Conservation (phyloP, 2,888 invertebrate genomes). For the Diloba caeruleocephala region DNA sequence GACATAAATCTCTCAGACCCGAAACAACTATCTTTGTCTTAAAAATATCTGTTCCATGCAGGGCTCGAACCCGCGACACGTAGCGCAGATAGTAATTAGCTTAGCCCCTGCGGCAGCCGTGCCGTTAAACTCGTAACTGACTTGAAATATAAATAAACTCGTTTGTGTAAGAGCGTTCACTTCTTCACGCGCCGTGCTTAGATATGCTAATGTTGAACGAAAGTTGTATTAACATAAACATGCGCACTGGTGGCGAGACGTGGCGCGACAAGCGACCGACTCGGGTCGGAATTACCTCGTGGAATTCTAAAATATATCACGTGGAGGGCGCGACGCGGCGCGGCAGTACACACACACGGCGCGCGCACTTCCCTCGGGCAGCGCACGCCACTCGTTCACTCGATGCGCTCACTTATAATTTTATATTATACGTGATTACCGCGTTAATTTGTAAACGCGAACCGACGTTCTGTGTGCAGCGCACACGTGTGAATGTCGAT, state of each 20-base stretch:
- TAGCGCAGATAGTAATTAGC: too few species aligned
- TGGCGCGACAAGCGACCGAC: neutral
- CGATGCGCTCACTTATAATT: slow-evolving; percentile 5
- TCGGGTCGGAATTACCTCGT: neutral
- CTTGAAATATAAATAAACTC: too few species aligned
- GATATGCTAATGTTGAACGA: neutral
- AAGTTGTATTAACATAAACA: neutral
- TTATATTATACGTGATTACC: slow-evolving; percentile 15
- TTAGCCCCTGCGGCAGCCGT: too few species aligned
- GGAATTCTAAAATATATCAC: slow-evolving; percentile 6
- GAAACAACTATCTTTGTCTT: too few species aligned
- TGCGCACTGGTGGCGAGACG: neutral
- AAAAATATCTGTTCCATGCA: too few species aligned
- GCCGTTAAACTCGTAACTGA: too few species aligned
- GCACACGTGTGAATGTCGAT: too few species aligned
- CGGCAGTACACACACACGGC: slow-evolving; percentile 1
- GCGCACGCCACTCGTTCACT: neutral
- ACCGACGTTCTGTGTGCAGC: too few species aligned
- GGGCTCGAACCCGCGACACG: too few species aligned
- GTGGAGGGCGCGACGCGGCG: neutral
- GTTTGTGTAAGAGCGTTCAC: neutral
- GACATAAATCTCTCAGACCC: too few species aligned
- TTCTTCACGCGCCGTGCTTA: neutral
- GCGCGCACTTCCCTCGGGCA: slow-evolving; percentile 13
- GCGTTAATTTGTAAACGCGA: slow-evolving; percentile 16